Evolutionary conservation across 1,140 invertebrate genomes (phyloP).

Genomic region (Lordiphosa stackelbergi): DNA sequence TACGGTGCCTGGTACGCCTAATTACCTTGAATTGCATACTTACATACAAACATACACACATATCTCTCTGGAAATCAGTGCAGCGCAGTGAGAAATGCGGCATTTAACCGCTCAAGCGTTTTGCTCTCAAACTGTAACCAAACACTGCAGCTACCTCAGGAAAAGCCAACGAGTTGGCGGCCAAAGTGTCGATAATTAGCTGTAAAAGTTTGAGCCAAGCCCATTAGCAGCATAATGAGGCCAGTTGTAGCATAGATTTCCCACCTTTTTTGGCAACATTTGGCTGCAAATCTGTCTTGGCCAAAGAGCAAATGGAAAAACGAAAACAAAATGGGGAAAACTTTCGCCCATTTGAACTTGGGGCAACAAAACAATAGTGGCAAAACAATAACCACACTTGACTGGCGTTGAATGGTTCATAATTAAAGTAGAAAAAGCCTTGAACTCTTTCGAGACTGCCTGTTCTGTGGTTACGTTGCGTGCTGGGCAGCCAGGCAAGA

Average conservation of each 20-base stretch:
- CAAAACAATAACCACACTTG: constrained; percentile 60
- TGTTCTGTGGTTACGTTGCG: constrained; percentile 55
- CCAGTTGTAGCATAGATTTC: constrained; percentile 28
- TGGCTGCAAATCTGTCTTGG: constrained; percentile 28
- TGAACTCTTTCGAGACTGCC: constrained; percentile 47
- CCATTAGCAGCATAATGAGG: constrained; percentile 71
- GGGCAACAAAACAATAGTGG: constrained; percentile 23
- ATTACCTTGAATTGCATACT: constrained; percentile 35
- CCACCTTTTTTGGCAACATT: constrained; percentile 1
- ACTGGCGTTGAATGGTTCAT: constrained; percentile 58
- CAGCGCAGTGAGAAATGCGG: constrained; percentile 19
- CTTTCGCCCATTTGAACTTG: constrained; percentile 50
- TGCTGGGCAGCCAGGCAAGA: constrained; percentile 31
- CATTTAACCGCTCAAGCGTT: constrained; percentile 39
- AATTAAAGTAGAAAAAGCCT: constrained; percentile 61
- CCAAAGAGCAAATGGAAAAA: constrained; percentile 12
- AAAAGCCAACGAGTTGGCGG: constrained; percentile 10
- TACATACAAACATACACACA: constrained; percentile 1
- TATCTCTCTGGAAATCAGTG: constrained; percentile 24
- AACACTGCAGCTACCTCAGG: constrained; percentile 22
- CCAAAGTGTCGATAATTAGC: constrained; percentile 71
- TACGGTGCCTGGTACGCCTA: constrained; percentile 43
- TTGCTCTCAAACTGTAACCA: constrained; percentile 15
- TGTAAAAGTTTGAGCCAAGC: constrained; percentile 59
- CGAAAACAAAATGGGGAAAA: constrained; percentile 38